Evolutionary conservation across 2,113 vertebrate species (phyloP), one percentile per base, ranked within the genome.

Genomic region (Bos javanicus): DNA sequence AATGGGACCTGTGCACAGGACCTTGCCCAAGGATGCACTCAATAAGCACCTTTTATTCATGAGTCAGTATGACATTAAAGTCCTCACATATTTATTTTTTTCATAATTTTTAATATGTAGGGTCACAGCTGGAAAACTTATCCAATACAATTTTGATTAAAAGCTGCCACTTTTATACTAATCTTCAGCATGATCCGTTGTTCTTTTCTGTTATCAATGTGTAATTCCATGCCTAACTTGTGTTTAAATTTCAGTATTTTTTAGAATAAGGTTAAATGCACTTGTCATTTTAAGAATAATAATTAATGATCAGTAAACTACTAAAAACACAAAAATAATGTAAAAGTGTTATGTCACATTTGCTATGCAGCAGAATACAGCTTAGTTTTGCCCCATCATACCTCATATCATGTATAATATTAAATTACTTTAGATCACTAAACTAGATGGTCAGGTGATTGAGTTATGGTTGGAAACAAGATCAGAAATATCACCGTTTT

Each of bases 21-120:
- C 50, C 43, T 93, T 60, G 7, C 50, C 56, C 52, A 91, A 15
- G 48, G 74, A 60, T 46, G 64, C 62, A 86, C 28, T 90, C n/a
- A 19, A 67, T 39, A 94, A 94, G 86, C 39, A 94, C 9, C 56
- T 92, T 94, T 93, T 43, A 84, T 96, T 95, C 96, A 87, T 92
- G 59, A 86, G 10, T 93, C 21, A 81, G 15, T 57, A 89, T 59
- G 21, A 80, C 23, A 90, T 43, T 62, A 71, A 30, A 90, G 21
- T 87, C 48, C 21, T 76, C 62, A 96, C 57, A 87, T 52, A 90
- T 76, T 87, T 62, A 93, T 81, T 89, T 96, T 92, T 48, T 48
- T 48, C 67, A 94, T 90, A 74, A 93, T 82, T 89, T 96, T 92
- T 94, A 96, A 71, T 83, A 67, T 87, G 11, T 43, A 90, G 13